phyloP scores from a whole-genome alignment of 2,888 invertebrate species.

The Thereva nobilitata region DNA sequence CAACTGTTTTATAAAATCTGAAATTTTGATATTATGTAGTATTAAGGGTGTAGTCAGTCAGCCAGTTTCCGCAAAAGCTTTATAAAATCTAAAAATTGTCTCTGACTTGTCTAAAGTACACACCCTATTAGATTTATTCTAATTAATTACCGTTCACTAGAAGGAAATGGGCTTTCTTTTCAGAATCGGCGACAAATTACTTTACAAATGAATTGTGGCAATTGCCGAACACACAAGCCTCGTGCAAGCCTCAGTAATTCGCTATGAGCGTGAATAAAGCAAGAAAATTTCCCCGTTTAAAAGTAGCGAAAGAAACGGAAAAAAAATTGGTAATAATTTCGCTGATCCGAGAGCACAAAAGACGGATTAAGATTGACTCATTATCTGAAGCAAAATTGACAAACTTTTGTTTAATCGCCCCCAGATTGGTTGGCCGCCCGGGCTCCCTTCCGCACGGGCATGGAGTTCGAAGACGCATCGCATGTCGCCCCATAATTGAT shows the following conservation, averaged over 20 bases:
- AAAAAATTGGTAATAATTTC: conserved; percentile 17
- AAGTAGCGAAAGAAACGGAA: conserved; percentile 3
- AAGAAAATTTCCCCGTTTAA: conserved; percentile 22
- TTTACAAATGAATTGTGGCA: neutral
- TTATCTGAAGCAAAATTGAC: conserved; percentile 11
- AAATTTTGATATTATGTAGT: too few species aligned
- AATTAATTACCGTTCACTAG: too few species aligned
- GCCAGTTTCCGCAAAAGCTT: too few species aligned
- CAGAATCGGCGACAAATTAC: neutral
- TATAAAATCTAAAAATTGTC: too few species aligned
- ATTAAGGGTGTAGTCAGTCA: too few species aligned
- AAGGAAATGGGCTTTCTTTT: too few species aligned
- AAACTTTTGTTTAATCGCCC: conserved; percentile 30
- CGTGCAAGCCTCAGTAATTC: neutral
- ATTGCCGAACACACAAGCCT: neutral
- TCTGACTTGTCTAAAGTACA: too few species aligned
- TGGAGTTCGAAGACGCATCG: too few species aligned
- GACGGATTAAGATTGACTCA: conserved; percentile 1
- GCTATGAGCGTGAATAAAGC: conserved; percentile 5
- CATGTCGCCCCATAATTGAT: conserved; percentile 30
- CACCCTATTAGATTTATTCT: too few species aligned
- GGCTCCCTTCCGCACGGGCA: conserved; percentile 12
- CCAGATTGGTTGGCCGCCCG: conserved; percentile 10
- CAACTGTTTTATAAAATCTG: too few species aligned
- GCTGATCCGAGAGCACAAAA: neutral